Conservation (phyloP, 1,140 invertebrate genomes). For the Drosophila gunungcola region DNA sequence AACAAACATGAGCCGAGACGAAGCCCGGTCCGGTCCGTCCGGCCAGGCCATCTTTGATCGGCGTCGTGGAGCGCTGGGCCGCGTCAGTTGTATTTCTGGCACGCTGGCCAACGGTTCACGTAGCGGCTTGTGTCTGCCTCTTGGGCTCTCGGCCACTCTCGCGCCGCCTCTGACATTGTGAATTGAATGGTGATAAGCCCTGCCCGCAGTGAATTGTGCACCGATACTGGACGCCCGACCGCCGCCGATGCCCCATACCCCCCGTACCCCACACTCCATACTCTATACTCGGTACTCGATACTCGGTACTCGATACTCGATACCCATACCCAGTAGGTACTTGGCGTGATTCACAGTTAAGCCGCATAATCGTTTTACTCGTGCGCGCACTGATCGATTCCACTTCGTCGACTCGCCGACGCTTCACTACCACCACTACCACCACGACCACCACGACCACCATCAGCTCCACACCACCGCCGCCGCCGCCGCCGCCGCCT, state of each 20-base stretch:
- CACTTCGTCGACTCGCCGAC: slow-evolving; percentile 37
- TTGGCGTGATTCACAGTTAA: slow-evolving; percentile 70
- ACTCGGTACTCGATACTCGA: slow-evolving; percentile 3
- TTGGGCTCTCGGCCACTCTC: slow-evolving; percentile 21
- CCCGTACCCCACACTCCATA: slow-evolving; percentile 1
- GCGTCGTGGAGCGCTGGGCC: slow-evolving; percentile 14
- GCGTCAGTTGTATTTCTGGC: slow-evolving; percentile 74
- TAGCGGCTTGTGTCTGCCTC: slow-evolving; percentile 56
- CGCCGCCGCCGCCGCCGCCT: slow-evolving; percentile 31
- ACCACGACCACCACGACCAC: no score
- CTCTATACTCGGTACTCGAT: slow-evolving; percentile 12
- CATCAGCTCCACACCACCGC: no score
- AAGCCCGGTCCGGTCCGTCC: not conserved
- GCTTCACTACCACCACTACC: no score
- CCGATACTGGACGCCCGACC: not conserved
- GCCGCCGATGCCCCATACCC: not conserved
- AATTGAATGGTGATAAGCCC: slow-evolving; percentile 37
- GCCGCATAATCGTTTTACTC: slow-evolving; percentile 75
- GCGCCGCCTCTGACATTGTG: slow-evolving; percentile 19
- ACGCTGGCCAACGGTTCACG: slow-evolving; percentile 75
- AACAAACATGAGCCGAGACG: slow-evolving; percentile 27
- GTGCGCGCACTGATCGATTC: slow-evolving; percentile 79
- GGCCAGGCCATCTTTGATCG: slow-evolving; percentile 46
- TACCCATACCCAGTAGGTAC: slow-evolving; percentile 33
- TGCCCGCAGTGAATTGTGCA: slow-evolving; percentile 19